Percentiles rank a stretch among this genome's conserved stretches.
Conservation (phyloP, 2,113 vertebrate genomes). For the Bettongia penicillata region DNA sequence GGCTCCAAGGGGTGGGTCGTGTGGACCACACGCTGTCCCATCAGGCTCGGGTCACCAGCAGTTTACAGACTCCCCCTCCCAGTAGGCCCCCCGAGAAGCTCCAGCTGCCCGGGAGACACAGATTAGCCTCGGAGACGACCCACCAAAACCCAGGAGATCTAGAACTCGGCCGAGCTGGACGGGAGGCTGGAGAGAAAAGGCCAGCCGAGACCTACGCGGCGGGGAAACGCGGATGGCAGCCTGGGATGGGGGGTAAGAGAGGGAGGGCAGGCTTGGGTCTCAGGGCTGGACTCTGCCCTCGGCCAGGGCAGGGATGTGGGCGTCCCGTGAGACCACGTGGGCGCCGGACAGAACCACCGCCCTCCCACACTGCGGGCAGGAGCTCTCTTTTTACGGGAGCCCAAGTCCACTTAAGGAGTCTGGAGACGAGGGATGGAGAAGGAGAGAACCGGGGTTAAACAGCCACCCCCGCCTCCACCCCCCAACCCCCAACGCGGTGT, state of each 20-base stretch:
- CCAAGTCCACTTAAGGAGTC: neutral
- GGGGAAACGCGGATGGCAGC: neutral
- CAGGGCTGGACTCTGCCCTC: neutral
- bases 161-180: fast-evolving
- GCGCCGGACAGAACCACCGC: neutral
- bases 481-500: too few species aligned
- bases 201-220: neutral
- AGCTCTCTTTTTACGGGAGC: neutral
- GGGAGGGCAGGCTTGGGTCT: neutral
- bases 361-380: neutral
- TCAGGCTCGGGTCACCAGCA: too few species aligned
- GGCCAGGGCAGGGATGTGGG: too few species aligned
- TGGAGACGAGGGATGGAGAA: too few species aligned
- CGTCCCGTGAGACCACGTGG: neutral
- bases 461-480: too few species aligned
- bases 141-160: neutral
- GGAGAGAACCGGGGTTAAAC: neutral
- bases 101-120: neutral
- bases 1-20: too few species aligned
- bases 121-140: neutral
- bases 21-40: neutral
- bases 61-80: neutral
- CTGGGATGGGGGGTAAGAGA: too few species aligned
- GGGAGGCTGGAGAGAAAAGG: too few species aligned
- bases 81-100: too few species aligned